phyloP scores from a whole-genome alignment of 1,140 invertebrate species.

The Ridgeia piscesae region DNA sequence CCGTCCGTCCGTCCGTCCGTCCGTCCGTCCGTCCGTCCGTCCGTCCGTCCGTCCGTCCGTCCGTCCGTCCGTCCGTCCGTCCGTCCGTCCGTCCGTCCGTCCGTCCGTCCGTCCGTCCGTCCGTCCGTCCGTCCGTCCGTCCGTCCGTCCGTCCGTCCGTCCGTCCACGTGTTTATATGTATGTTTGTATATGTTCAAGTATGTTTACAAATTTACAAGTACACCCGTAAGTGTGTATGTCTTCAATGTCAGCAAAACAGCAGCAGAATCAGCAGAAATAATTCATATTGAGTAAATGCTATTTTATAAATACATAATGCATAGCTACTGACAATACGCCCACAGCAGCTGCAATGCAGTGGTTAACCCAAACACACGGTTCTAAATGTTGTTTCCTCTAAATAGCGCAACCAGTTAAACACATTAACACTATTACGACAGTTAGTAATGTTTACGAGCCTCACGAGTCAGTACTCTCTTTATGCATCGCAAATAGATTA shows the following conservation, averaged over 20 bases:
- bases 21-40: too few species aligned
- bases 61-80: slow-evolving; percentile 20
- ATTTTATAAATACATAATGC: too few species aligned
- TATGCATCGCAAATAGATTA: too few species aligned
- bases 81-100: slow-evolving; percentile 18
- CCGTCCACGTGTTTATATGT: slow-evolving; percentile 18
- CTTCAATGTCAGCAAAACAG: too few species aligned
- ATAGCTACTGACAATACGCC: too few species aligned
- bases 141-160: slow-evolving; percentile 22
- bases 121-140: background rate
- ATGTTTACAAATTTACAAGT: too few species aligned
- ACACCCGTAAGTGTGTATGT: too few species aligned
- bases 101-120: background rate
- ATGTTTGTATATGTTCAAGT: background rate
- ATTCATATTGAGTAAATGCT: too few species aligned
- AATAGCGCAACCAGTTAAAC: background rate
- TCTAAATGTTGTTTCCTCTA: background rate
- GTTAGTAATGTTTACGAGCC: background rate
- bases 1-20: too few species aligned
- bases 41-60: slow-evolving; percentile 14
- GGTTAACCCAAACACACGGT: too few species aligned
- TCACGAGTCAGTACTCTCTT: background rate
- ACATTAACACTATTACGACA: background rate
- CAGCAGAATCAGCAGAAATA: too few species aligned
- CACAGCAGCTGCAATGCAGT: background rate